A percentile compares a stretch with the other conserved stretches of the same genome.
These are phyloP conservation scores for Limnothrissa miodon DNA, from an alignment of 2,113 vertebrate species.

Conservation along the genomic window DNA sequence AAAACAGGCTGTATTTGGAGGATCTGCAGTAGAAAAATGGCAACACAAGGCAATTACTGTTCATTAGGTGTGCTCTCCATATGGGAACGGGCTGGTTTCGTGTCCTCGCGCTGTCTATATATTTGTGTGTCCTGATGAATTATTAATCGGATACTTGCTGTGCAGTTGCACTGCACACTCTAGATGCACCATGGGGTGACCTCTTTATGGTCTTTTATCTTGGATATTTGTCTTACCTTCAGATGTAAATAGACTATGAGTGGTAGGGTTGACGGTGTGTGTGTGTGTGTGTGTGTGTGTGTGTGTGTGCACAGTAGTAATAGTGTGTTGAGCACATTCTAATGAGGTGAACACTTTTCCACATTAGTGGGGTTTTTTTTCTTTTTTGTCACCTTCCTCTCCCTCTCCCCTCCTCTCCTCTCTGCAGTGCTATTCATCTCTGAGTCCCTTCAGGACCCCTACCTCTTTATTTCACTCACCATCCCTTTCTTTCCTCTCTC, in stretches of 20 bases:
- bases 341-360: slow-evolving; percentile 4
- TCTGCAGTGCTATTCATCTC: slow-evolving; percentile 9
- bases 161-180: not conserved
- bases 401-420: not conserved
- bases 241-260: not conserved
- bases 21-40: not conserved
- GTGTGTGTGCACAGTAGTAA: not conserved
- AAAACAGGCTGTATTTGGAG: not conserved
- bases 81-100: not conserved
- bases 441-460: not conserved
- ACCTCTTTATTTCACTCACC: not conserved
- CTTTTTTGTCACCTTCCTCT: not conserved
- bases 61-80: not conserved
- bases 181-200: not conserved
- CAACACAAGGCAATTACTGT: not conserved
- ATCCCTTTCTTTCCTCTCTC: not conserved
- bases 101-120: not conserved
- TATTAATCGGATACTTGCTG: not conserved
- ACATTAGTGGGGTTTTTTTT: not conserved
- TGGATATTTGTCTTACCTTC: not conserved
- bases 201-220: not conserved
- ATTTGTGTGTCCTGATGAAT: not conserved
- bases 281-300: not conserved
- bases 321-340: not conserved
- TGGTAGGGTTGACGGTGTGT: not conserved